Conservation (phyloP, 2,797 vertebrate species). For the Chelon labrosus region DNA sequence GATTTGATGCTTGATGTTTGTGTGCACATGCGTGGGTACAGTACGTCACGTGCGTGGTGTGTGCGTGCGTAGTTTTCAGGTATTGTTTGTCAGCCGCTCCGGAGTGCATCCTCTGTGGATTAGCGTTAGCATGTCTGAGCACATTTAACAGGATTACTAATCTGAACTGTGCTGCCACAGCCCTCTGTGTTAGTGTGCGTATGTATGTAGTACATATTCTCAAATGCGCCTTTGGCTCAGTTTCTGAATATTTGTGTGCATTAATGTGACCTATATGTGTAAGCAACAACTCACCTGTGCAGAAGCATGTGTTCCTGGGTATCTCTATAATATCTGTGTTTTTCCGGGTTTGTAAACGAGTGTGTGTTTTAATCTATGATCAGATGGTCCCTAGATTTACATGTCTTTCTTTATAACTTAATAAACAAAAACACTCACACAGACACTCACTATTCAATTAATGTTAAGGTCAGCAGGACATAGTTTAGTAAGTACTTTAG, state of each 20-base stretch:
- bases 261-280: too few relatives aligned
- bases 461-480: constrained; percentile 48
- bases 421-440: constrained; percentile 30
- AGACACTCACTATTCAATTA: constrained; percentile 25
- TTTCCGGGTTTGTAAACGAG: not conserved
- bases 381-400: constrained; percentile 28
- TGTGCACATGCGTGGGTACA: not conserved
- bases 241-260: too few relatives aligned
- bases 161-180: constrained; percentile 54
- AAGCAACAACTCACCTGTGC: too few relatives aligned
- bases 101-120: constrained; percentile 63
- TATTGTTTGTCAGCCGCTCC: constrained; percentile 61
- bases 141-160: constrained; percentile 77
- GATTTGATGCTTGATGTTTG: not conserved
- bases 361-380: constrained; percentile 6
- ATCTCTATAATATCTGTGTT: not conserved
- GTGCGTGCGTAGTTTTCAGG: constrained; percentile 19
- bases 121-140: constrained; percentile 67
- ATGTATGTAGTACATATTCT: not conserved
- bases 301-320: too few relatives aligned
- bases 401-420: constrained; percentile 19
- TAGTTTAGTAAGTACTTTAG: constrained; percentile 43
- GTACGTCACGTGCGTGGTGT: not conserved
- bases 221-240: constrained; percentile 5
- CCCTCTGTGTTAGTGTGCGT: constrained; percentile 17